Evolutionary conservation across 2,888 invertebrate genomes (phyloP), one percentile per base, ranked within the genome.

Genomic region (Eupithecia insigniata): DNA sequence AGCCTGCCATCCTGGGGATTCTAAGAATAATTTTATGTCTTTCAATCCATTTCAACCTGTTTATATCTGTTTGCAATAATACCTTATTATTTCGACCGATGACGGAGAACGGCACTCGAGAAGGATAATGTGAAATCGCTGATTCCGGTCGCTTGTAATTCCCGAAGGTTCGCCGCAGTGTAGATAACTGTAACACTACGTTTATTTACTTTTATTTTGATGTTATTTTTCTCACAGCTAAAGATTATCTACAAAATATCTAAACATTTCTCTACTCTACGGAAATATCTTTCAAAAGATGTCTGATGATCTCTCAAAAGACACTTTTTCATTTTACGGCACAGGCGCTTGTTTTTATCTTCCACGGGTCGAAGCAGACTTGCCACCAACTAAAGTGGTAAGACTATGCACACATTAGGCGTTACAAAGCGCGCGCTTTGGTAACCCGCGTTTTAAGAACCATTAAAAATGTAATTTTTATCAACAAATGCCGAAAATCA

Each of bases 261-360:
- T n/a, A 43, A n/a, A 43, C 18, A n/a, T 6, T 39, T 18, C 18
- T 18, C 18, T 43, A 43, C 43, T 43, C 16, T 30, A 18, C 60
- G 1, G 18, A 60, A 60, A 60, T 22, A 60, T 60, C 30, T 60
- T 18, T 30, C 26, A 26, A 60, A 60, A 60, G 28, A 70, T 22
- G 43, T 30, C 30, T 22, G n/a, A n/a, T n/a, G n/a, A n/a, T n/a
- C n/a, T n/a, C n/a, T n/a, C n/a, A n/a, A n/a, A n/a, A n/a, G n/a
- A 60, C 28, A 51, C 12, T 22, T 18, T 39, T 64, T 71, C 46
- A 60, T 72, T 68, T 39, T 34, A 22, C 67, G 43, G 22, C 66
- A 18, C 18, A 55, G 26, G 30, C 60, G 18, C 58, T 58, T 58
- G 58, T 30, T 30, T 60, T 30, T 60, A 1, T 60, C 14, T 30